A percentile compares a stretch with the other conserved stretches of the same genome.
phyloP scores from a whole-genome alignment of 2,113 vertebrate genomes.

The Forbesichthys agassizii region DNA sequence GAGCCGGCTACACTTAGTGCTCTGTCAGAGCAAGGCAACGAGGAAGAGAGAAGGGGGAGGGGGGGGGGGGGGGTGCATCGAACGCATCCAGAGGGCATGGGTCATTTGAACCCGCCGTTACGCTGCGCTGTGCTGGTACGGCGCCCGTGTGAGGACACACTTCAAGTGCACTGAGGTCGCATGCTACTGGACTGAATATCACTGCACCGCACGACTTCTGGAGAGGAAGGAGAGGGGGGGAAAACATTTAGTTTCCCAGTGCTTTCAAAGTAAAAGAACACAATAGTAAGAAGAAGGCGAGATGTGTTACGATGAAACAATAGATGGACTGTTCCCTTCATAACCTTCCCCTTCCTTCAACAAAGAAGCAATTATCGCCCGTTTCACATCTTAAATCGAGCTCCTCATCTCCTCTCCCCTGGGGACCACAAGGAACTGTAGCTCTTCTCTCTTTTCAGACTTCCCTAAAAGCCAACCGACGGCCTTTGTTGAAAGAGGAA shows the following conservation, averaged over 20 bases:
- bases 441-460: constrained; percentile 64
- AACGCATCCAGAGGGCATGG: constrained; percentile 60
- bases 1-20: constrained; percentile 74
- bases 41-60: constrained; percentile 42
- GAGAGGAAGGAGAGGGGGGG: neutral
- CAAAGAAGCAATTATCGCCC: constrained; percentile 53
- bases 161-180: neutral
- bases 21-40: constrained; percentile 73
- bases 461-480: constrained; percentile 65
- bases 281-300: constrained; percentile 4
- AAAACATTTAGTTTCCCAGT: neutral
- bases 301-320: constrained; percentile 13
- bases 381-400: constrained; percentile 61
- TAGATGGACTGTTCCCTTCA: constrained; percentile 17
- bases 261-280: constrained; percentile 10
- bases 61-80: constrained; percentile 55
- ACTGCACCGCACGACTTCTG: neutral
- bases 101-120: constrained; percentile 45
- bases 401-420: constrained; percentile 49
- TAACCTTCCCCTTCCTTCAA: constrained; percentile 58
- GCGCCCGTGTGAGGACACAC: neutral
- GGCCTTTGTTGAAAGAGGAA: constrained; percentile 64
- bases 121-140: neutral
- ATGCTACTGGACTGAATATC: too few relatives aligned
- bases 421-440: constrained; percentile 69